These are phyloP conservation scores for Ibycter americanus DNA, from an alignment of 2,797 vertebrate species.

Conservation along the genomic window DNA sequence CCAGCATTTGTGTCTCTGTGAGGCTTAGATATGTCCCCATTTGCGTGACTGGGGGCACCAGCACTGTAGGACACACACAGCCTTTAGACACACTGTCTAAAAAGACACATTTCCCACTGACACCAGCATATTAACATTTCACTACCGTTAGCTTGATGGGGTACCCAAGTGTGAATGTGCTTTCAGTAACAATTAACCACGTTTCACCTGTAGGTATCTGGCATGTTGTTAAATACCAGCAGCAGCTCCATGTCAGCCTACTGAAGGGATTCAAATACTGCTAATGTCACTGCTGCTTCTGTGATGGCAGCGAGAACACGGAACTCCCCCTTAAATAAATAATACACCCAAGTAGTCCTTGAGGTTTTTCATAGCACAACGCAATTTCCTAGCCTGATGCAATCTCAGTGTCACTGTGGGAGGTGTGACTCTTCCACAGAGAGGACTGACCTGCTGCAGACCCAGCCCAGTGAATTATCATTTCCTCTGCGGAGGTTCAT, in stretches of 20 bases:
- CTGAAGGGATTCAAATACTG: background rate
- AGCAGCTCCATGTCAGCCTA: background rate
- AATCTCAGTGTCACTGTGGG: rapidly evolving
- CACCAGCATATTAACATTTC: background rate
- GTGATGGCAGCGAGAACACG: background rate
- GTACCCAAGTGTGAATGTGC: background rate
- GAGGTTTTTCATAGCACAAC: background rate
- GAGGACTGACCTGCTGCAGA: background rate
- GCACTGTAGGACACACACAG: background rate
- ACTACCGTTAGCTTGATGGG: background rate
- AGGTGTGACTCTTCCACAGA: background rate
- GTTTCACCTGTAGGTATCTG: background rate
- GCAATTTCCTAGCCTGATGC: background rate
- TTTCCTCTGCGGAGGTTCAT: background rate
- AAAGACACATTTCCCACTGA: background rate
- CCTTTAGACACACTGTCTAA: background rate
- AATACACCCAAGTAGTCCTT: background rate
- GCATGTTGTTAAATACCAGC: background rate
- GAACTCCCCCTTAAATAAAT: background rate
- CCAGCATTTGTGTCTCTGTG: background rate
- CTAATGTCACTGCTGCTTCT: background rate
- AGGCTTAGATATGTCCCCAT: background rate
- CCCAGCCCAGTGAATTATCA: background rate
- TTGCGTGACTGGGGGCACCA: background rate
- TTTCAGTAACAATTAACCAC: background rate